These are phyloP conservation scores for Hoplodrina ambigua DNA, from an alignment of 2,888 invertebrate genomes.

Conservation along the genomic window DNA sequence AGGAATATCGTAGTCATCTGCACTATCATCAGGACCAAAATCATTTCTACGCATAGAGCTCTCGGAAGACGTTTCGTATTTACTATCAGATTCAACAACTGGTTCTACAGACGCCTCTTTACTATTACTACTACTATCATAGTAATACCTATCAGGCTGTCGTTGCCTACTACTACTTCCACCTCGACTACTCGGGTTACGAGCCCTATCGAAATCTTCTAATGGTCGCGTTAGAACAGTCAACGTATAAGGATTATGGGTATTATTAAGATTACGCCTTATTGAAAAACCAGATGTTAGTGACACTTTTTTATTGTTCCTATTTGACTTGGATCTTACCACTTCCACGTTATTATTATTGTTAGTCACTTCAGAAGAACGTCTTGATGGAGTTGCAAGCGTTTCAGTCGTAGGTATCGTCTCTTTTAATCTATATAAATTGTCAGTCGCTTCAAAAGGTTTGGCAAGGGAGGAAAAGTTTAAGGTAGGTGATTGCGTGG, in stretches of 20 bases:
- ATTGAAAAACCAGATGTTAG: slow-evolving; percentile 88
- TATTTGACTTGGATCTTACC: slow-evolving; percentile 71
- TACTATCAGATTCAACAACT: slow-evolving; percentile 57
- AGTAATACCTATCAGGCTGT: slow-evolving; percentile 72
- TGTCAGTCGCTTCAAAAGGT: slow-evolving; percentile 88
- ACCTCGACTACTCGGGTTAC: slow-evolving; percentile 44
- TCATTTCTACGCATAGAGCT: slow-evolving; percentile 73
- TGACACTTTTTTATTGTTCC: slow-evolving; percentile 82
- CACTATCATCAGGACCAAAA: slow-evolving; percentile 66
- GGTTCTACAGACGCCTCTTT: slow-evolving; percentile 64
- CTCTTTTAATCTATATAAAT: slow-evolving; percentile 79
- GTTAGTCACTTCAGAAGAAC: slow-evolving; percentile 78
- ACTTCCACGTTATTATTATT: slow-evolving; percentile 76
- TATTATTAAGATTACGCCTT: slow-evolving; percentile 81
- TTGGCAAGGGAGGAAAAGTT: slow-evolving; percentile 87
- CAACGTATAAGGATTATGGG: slow-evolving; percentile 85
- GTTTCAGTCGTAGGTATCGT: slow-evolving; percentile 80
- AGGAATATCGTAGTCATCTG: slow-evolving; percentile 75
- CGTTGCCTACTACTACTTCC: slow-evolving; percentile 61
- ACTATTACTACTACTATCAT: slow-evolving; percentile 72
- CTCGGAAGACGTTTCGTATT: slow-evolving; percentile 65
- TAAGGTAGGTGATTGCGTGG: slow-evolving; percentile 74
- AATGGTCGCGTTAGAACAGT: slow-evolving; percentile 84
- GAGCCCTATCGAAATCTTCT: slow-evolving; percentile 73
- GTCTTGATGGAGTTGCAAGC: slow-evolving; percentile 72